Percentiles rank a stretch among this genome's conserved stretches.
These are phyloP conservation scores for Myotis vivesi DNA, from an alignment of 2,797 vertebrate species.

Conservation along the genomic window DNA sequence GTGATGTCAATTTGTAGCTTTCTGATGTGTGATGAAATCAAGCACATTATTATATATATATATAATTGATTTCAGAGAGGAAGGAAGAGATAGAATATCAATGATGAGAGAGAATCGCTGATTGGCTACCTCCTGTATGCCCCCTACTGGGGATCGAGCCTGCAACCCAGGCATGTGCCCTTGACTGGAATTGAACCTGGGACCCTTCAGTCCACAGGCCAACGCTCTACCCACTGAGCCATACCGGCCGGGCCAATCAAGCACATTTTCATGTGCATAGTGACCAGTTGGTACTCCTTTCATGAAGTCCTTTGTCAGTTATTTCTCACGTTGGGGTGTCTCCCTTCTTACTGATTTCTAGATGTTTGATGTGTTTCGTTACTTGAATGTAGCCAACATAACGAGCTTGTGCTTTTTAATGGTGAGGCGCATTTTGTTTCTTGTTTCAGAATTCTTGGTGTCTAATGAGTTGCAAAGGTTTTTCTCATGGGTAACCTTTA, in stretches of 20 bases:
- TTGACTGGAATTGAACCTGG: too few species aligned
- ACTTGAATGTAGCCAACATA: not conserved
- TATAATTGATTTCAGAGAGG: too few species aligned
- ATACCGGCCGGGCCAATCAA: too few species aligned
- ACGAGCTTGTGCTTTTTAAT: not conserved
- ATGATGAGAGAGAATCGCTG: too few species aligned
- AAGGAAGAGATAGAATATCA: too few species aligned
- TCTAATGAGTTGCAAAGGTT: not conserved
- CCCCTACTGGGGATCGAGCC: too few species aligned
- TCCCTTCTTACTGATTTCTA: not conserved
- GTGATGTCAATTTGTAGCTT: not conserved
- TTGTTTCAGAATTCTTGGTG: not conserved
- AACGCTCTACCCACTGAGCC: too few species aligned
- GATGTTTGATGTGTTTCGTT: not conserved
- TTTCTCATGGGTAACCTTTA: not conserved
- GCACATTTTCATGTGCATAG: not conserved
- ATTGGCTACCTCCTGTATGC: too few species aligned
- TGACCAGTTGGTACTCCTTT: not conserved
- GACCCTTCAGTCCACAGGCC: too few species aligned
- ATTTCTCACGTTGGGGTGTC: not conserved
- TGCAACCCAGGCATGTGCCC: too few species aligned
- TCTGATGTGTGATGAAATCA: not conserved
- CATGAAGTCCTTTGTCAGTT: not conserved
- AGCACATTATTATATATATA: not conserved
- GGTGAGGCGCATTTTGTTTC: not conserved